These are phyloP conservation scores for Dinomys branickii DNA, from an alignment of 2,113 vertebrate genomes.

Conservation along the genomic window DNA sequence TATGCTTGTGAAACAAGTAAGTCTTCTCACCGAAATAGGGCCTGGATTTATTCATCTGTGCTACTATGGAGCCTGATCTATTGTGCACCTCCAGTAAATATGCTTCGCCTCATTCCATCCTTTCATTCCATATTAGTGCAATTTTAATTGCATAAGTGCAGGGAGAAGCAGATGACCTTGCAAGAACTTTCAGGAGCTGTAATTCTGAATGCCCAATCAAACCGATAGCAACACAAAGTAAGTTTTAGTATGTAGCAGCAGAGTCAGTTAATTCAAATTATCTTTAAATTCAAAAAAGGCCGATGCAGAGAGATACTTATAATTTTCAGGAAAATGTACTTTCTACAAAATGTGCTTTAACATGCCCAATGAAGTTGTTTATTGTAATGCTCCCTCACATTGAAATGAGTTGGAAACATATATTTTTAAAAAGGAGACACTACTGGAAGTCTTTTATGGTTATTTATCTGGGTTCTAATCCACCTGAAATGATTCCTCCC, in stretches of 20 bases:
- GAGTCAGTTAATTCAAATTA: conserved; percentile 74
- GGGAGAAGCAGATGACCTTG: conserved; percentile 70
- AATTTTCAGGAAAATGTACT: conserved; percentile 70
- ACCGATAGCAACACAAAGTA: conserved; percentile 61
- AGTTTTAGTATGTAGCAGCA: conserved; percentile 72
- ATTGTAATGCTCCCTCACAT: conserved; percentile 58
- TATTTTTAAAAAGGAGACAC: conserved; percentile 69
- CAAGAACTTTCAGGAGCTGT: conserved; percentile 69
- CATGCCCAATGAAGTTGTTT: conserved; percentile 65
- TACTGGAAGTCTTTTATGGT: conserved; percentile 66
- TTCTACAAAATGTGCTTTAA: conserved; percentile 66
- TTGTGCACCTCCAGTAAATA: conserved; percentile 67
- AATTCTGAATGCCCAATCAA: conserved; percentile 69
- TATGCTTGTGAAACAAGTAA: conserved; percentile 43
- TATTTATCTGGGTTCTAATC: conserved; percentile 74
- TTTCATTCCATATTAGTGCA: conserved; percentile 53
- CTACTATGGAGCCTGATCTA: neutral
- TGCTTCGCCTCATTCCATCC: conserved; percentile 47
- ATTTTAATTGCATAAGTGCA: conserved; percentile 69
- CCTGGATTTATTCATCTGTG: conserved; percentile 24
- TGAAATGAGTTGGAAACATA: conserved; percentile 63
- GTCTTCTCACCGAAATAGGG: neutral
- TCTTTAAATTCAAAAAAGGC: conserved; percentile 69
- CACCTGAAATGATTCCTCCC: conserved; percentile 74
- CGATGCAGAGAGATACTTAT: conserved; percentile 76